Conservation (phyloP, 2,113 vertebrate genomes). For the Zosterops pallidus region DNA sequence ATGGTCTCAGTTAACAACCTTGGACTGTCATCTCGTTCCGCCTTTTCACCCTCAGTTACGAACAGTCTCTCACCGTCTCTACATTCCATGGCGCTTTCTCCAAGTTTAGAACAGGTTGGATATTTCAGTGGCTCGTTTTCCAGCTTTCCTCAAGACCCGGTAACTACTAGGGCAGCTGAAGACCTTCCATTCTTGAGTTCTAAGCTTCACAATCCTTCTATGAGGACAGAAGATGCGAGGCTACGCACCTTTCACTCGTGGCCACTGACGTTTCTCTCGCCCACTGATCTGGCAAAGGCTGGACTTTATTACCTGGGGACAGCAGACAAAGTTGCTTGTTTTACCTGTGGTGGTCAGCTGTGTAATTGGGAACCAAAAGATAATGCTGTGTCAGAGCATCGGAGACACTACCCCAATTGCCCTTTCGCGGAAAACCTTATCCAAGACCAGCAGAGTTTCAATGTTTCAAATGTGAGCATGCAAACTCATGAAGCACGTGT, state of each 20-base stretch:
- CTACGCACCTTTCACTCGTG: constrained; percentile 85
- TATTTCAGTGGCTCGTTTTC: constrained; percentile 83
- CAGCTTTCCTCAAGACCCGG: constrained; percentile 79
- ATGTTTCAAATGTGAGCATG: constrained; percentile 92
- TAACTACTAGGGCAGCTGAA: constrained; percentile 79
- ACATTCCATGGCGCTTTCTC: constrained; percentile 21
- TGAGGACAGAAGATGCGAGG: constrained; percentile 90
- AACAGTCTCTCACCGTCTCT: constrained; percentile 67
- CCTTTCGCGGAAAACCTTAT: constrained; percentile 83
- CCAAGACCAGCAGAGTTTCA: constrained; percentile 72
- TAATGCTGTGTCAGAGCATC: constrained; percentile 89
- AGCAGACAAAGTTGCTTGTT: constrained; percentile 91
- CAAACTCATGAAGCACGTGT: constrained; percentile 86
- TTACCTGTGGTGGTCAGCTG: constrained; percentile 90
- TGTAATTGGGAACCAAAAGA: constrained; percentile 98
- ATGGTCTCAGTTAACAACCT: constrained; percentile 73
- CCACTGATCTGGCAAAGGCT: constrained; percentile 89
- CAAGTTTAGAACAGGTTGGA: constrained; percentile 77
- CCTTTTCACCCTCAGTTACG: constrained; percentile 72
- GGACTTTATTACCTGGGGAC: constrained; percentile 94
- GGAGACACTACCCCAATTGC: constrained; percentile 91
- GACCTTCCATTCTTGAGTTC: constrained; percentile 80
- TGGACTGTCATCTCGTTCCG: constrained; percentile 78
- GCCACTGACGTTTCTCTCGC: constrained; percentile 83
- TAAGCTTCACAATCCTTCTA: constrained; percentile 74